A percentile compares a stretch with the other conserved stretches of the same genome.
phyloP scores from a whole-genome alignment of 2,797 vertebrate species.

The Coccyzus lansbergi region DNA sequence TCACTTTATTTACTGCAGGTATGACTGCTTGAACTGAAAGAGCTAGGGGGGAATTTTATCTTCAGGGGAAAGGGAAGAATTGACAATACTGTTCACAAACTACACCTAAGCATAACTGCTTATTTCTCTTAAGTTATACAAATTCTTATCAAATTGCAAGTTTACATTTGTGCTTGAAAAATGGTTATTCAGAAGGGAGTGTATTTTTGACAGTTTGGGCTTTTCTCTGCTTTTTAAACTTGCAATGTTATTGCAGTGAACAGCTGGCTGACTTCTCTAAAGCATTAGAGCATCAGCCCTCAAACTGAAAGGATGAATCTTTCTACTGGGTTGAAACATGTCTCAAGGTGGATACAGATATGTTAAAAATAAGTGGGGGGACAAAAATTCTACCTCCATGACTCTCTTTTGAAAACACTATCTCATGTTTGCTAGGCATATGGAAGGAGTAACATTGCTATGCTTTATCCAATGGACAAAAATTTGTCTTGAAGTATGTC shows the following conservation, averaged over 20 bases:
- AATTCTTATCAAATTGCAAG: background rate
- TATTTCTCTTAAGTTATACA: background rate
- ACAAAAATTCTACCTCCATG: background rate
- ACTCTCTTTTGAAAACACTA: background rate
- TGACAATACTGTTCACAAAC: background rate
- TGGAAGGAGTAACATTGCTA: background rate
- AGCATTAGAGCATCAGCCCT: background rate
- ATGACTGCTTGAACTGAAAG: background rate
- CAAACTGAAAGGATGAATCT: background rate
- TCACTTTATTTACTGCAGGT: conserved; percentile 1
- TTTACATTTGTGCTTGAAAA: background rate
- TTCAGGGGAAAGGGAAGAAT: background rate
- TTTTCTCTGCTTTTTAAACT: background rate
- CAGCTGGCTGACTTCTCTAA: background rate
- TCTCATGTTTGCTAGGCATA: background rate
- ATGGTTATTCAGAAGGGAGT: background rate
- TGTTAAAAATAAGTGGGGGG: background rate
- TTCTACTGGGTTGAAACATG: background rate
- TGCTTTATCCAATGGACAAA: background rate
- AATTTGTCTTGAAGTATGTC: background rate
- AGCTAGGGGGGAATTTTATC: background rate
- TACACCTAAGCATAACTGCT: background rate
- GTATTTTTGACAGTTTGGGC: background rate
- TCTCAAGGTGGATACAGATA: background rate
- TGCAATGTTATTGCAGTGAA: background rate